phyloP scores from a whole-genome alignment of 2,797 vertebrate species.

The Pipistrellus kuhlii region DNA sequence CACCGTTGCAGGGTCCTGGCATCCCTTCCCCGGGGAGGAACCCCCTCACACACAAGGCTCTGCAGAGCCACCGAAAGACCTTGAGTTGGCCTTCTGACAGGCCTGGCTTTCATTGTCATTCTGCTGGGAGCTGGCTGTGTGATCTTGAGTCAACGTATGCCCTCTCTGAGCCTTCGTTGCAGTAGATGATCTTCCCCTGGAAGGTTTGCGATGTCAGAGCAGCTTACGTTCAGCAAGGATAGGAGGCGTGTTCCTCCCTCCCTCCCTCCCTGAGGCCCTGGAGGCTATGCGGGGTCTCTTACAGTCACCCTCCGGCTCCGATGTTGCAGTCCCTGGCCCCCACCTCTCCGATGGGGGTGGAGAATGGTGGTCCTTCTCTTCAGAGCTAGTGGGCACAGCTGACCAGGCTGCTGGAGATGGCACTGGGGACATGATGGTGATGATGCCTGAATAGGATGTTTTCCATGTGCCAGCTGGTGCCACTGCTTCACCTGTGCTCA shows the following conservation, averaged over 20 bases:
- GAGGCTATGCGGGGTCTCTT: neutral
- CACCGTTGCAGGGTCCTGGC: neutral
- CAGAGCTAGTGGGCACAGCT: neutral
- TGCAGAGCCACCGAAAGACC: neutral
- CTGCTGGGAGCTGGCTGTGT: neutral
- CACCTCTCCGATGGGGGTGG: neutral
- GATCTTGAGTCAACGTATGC: neutral
- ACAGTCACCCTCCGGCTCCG: neutral
- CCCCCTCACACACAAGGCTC: neutral
- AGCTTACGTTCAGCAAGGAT: fast-evolving
- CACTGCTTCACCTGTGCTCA: too few species aligned
- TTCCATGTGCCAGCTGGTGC: fast-evolving
- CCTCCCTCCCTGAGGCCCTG: neutral
- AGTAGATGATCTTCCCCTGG: too few species aligned
- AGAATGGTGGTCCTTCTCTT: neutral
- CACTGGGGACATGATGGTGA: neutral
- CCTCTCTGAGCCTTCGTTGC: neutral
- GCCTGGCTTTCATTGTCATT: neutral
- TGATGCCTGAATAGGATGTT: neutral
- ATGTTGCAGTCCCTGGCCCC: neutral
- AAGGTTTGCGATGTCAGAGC: neutral
- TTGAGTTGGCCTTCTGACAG: neutral
- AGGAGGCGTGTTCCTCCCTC: fast-evolving
- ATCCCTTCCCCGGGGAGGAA: fast-evolving
- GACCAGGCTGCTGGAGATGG: neutral